These are phyloP conservation scores for Oxygymnocypris stewartii DNA, from an alignment of 2,113 vertebrate species.

Conservation along the genomic window DNA sequence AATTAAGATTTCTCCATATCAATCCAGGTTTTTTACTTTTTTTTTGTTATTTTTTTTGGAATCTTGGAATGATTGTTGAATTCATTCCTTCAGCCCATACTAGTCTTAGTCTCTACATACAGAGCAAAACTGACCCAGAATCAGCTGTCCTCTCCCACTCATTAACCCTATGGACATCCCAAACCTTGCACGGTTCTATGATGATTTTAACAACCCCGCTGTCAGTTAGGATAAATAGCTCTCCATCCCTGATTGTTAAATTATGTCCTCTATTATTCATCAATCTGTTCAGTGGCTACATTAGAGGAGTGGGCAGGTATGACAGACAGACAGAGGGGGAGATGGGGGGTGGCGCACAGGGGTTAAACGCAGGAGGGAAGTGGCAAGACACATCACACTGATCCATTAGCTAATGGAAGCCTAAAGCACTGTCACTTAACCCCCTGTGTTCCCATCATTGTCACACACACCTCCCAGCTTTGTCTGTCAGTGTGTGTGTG, in stretches of 20 bases:
- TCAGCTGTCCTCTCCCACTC: constrained; percentile 12
- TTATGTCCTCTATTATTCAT: constrained; percentile 75
- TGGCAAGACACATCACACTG: constrained; percentile 68
- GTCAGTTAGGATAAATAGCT: constrained; percentile 70
- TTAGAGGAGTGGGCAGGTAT: constrained; percentile 56
- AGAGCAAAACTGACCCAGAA: constrained; percentile 10
- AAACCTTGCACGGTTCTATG: constrained; percentile 54
- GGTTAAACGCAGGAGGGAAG: constrained; percentile 62
- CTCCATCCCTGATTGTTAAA: constrained; percentile 70
- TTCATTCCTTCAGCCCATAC: background rate
- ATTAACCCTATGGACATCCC: constrained; percentile 44
- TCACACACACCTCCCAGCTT: constrained; percentile 26
- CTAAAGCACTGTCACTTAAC: constrained; percentile 78
- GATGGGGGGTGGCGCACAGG: background rate
- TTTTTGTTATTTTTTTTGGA: background rate
- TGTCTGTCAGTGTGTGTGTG: constrained; percentile 25
- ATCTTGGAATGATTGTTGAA: background rate
- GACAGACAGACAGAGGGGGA: constrained; percentile 18
- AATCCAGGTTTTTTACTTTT: too few relatives aligned
- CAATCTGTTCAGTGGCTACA: constrained; percentile 72
- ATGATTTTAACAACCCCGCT: constrained; percentile 50
- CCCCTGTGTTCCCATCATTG: constrained; percentile 61
- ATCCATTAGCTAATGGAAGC: constrained; percentile 96
- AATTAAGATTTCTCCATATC: background rate
- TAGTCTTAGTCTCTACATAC: too few relatives aligned